Percentiles rank a stretch among this genome's conserved stretches.
phyloP scores from a whole-genome alignment of 2,888 invertebrate genomes.

The Tetranychus piercei region DNA sequence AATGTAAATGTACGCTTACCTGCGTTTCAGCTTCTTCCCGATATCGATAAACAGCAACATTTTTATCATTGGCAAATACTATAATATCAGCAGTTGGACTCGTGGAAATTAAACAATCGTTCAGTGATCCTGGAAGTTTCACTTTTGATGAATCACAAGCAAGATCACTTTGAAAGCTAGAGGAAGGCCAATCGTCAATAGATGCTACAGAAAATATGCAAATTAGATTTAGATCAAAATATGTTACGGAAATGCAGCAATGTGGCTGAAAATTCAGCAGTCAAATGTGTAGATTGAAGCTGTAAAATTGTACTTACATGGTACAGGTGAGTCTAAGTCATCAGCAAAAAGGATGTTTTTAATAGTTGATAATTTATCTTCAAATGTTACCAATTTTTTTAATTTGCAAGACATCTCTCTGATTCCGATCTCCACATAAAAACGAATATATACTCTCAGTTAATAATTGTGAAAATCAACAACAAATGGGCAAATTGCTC shows the following conservation, averaged over 20 bases:
- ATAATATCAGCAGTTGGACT: slow-evolving; percentile 54
- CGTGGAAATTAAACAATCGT: slow-evolving; percentile 46
- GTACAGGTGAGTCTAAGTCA: not conserved
- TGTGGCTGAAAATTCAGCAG: not conserved
- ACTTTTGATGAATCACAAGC: not conserved
- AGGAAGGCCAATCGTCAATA: not conserved
- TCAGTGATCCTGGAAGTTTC: slow-evolving; percentile 33
- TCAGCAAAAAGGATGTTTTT: slow-evolving; percentile 1
- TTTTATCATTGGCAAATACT: slow-evolving; percentile 38
- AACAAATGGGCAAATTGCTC: too few species aligned
- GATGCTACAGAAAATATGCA: not conserved
- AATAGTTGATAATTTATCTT: not conserved
- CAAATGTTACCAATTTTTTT: not conserved
- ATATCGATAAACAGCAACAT: slow-evolving; percentile 14
- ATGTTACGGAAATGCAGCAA: not conserved
- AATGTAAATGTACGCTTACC: not conserved
- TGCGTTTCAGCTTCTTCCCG: not conserved
- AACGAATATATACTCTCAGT: too few species aligned
- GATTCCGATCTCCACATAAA: too few species aligned
- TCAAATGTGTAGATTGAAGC: not conserved
- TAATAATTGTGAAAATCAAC: too few species aligned
- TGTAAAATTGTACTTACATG: slow-evolving; percentile 1
- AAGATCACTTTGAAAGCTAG: not conserved
- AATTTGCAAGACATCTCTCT: slow-evolving; percentile 6
- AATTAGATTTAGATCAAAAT: not conserved